These are phyloP conservation scores for Rhinolophus ferrumequinum DNA, from an alignment of 2,113 vertebrate species.

Conservation along the genomic window DNA sequence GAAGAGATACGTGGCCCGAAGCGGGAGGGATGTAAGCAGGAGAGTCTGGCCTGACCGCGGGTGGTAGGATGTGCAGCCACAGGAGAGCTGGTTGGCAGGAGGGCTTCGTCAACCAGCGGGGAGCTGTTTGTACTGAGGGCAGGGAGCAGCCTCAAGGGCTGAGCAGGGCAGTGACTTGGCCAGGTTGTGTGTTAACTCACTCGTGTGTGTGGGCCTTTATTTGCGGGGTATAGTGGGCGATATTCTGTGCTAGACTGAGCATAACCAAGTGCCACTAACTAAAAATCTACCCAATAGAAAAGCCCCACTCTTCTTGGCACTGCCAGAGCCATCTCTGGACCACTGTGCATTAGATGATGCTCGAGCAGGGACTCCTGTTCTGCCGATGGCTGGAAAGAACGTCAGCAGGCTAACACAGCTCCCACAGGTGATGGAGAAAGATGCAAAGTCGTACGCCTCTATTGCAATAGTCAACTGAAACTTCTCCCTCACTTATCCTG, in stretches of 20 bases:
- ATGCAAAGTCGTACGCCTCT: background rate
- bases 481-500: background rate
- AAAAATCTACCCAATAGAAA: background rate
- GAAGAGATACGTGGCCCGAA: background rate
- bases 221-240: accelerated
- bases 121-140: background rate
- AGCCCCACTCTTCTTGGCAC: background rate
- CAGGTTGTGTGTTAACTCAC: background rate
- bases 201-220: background rate
- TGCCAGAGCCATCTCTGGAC: background rate
- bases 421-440: background rate
- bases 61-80: background rate
- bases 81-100: background rate
- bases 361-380: background rate
- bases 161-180: background rate
- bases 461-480: background rate
- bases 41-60: background rate
- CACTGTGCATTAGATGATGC: no score
- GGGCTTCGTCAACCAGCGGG: background rate
- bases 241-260: background rate
- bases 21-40: background rate
- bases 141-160: background rate
- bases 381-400: background rate
- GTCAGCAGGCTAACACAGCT: background rate
- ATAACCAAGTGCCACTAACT: background rate